phyloP scores from a whole-genome alignment of 2,797 vertebrate species.

The Clarias pachynema region DNA sequence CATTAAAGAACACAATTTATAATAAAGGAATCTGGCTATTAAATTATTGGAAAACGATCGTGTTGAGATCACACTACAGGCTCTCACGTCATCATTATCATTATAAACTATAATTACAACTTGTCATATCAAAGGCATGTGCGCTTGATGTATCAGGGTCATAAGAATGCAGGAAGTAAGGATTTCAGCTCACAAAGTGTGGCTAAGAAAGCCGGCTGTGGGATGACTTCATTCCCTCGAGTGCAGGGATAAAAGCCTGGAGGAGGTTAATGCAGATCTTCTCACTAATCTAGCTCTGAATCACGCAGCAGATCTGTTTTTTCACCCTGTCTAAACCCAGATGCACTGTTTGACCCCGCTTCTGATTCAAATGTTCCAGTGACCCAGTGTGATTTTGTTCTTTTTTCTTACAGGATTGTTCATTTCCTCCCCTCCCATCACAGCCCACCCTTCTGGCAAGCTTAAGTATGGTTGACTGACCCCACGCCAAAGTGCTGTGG shows the following conservation, averaged over 20 bases:
- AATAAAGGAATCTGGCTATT: slow-evolving; percentile 18
- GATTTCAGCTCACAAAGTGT: slow-evolving; percentile 61
- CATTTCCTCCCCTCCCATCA: slow-evolving; percentile 48
- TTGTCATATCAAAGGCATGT: slow-evolving; percentile 58
- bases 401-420: slow-evolving; percentile 33
- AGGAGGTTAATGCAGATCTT: slow-evolving; percentile 26
- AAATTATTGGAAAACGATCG: slow-evolving; percentile 13
- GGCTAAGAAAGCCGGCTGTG: slow-evolving; percentile 72
- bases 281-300: slow-evolving; percentile 52
- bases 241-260: slow-evolving; percentile 62
- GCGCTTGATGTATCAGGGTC: slow-evolving; percentile 54
- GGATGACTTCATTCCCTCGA: slow-evolving; percentile 70
- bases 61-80: slow-evolving; percentile 39
- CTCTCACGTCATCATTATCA: slow-evolving; percentile 49
- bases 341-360: slow-evolving; percentile 25
- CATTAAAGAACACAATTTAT: neutral
- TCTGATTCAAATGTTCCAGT: slow-evolving; percentile 31
- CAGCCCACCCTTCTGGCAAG: slow-evolving; percentile 39
- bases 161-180: slow-evolving; percentile 68
- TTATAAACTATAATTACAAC: slow-evolving; percentile 55
- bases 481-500: slow-evolving; percentile 18
- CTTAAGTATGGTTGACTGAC: slow-evolving; percentile 10
- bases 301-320: slow-evolving; percentile 40
- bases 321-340: slow-evolving; percentile 37
- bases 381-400: slow-evolving; percentile 31